Base-by-base conservation (phyloP, 2,113 vertebrate species). In the Hemichromis elongatus region DNA sequence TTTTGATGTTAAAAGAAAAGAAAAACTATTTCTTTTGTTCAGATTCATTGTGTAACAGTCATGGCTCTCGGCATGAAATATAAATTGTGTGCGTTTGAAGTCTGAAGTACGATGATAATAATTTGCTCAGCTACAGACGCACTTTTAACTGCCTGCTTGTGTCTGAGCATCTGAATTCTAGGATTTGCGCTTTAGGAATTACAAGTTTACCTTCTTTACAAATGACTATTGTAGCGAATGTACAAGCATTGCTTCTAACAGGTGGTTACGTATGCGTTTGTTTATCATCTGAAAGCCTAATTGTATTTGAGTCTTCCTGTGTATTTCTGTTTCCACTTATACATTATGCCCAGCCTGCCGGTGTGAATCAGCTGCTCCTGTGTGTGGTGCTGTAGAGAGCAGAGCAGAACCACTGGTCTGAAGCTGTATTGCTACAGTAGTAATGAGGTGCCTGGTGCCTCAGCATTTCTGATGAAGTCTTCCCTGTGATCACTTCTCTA, bases 391-490 rank as follows among this genome's bases (percentile, higher is more conserved):
- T 89, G 83, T 68, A 79, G 47, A 86, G 83, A 88, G 83, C 50
- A 83, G 79, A 81, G 82, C 59, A 35, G 81, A 90, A 89, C 79
- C 88, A 81, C 78, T 90, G 90, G 68, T 85, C 90, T 88, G 78
- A 77, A 68, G 87, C 87, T 82, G 80, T 73, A 81, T 89, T 90
- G 80, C 92, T 89, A 81, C 87, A 82, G 89, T 90, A 61, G 89
- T 94, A 95, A 95, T 94, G 93, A 93, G 93, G 89, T 90, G 90
- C 90, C 90, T 91, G 86, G 93, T 93, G 89, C 91, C 84, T 94
- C 86, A 86, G 94, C 92, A 88, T 93, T 93, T 92, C 86, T 92
- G 92, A 95, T 94, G 91, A 94, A 94, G 92, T 90, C 93, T 87
- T 92, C 80, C 88, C 90, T 94, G 89, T 95, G 94, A 94, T 95